A percentile compares a stretch with the other conserved stretches of the same genome.
phyloP scores from a whole-genome alignment of 2,888 invertebrate species.

The Leptinotarsa rubiginosa region DNA sequence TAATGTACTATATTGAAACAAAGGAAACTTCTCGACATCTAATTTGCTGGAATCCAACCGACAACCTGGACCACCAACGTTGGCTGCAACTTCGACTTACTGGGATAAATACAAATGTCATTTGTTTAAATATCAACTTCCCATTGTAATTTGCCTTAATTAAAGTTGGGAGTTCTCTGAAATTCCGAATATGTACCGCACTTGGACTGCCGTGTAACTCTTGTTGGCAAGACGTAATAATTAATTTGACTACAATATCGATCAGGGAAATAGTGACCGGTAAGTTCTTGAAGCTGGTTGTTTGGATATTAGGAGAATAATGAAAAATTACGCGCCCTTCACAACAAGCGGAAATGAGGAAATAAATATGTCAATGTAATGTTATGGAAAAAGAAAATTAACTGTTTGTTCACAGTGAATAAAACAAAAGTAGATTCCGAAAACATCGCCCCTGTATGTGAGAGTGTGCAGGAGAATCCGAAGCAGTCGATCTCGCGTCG shows the following conservation, averaged over 20 bases:
- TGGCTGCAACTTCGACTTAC: not conserved
- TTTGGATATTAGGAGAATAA: not conserved
- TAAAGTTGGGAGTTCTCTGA: slow-evolving; percentile 20
- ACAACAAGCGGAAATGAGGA: not conserved
- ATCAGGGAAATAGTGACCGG: slow-evolving; percentile 13
- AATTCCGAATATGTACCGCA: slow-evolving; percentile 20
- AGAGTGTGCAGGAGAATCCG: too few relatives aligned
- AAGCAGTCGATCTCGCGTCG: too few relatives aligned
- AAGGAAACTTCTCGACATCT: too few relatives aligned
- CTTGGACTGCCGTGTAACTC: slow-evolving; percentile 22
- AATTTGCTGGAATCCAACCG: not conserved
- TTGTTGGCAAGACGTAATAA: slow-evolving; percentile 20
- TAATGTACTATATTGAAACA: too few relatives aligned
- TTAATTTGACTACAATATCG: slow-evolving; percentile 19
- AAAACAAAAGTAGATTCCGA: too few relatives aligned
- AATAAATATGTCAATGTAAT: too few relatives aligned
- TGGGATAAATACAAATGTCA: slow-evolving; percentile 22
- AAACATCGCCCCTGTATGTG: too few relatives aligned
- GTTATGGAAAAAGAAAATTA: too few relatives aligned
- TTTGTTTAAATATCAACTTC: slow-evolving; percentile 23
- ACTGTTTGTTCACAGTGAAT: too few relatives aligned
- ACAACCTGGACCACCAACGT: not conserved
- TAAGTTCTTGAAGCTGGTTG: not conserved
- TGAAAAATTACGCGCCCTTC: not conserved
- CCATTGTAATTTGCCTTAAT: slow-evolving; percentile 26